Base-by-base conservation (phyloP, 2,113 vertebrate species). In the Dendropsophus ebraccatus region DNA sequence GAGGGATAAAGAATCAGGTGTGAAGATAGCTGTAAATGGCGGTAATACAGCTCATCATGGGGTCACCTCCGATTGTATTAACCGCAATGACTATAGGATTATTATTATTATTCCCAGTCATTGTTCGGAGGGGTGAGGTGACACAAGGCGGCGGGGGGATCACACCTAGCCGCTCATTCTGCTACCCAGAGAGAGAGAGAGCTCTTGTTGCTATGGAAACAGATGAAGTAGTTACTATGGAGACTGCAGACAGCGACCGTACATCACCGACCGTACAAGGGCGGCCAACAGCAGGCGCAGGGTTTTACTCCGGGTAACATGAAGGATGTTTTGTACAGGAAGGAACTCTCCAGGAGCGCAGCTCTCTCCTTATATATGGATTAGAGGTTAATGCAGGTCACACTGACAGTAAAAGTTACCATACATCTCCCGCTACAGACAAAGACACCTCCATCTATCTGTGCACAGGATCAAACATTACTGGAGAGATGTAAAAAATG, bases 221-320 rank as follows among this genome's bases (percentile, higher is more conserved):
- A 77, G 30, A 78, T 85, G 28, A 85, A 67, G 73, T 65, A 45
- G 83, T 85, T 85, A 32, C 74, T 73, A 78, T 77, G 72, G 83
- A 67, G 45, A 85, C 54, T 77, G 70, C 35, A 76, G 82, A 58
- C 70, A 60, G 73, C 72, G 32, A 45, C 73, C 73, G 54, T 85
- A 67, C 41, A 77, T 85, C 72, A 84, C 25, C 5, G n/a, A 75
- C 2, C 30, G 10, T n/a, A 62, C 7, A n/a, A 32, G 10, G 32
- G 28, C 19, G 52, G 32, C 65, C 52, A 58, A 75, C 49, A 37
- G 47, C 19, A 76, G 1, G 17, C 13, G n/a, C n/a, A n/a, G n/a
- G n/a, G n/a, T n/a, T n/a, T n/a, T n/a, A n/a, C n/a, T n/a, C n/a
- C n/a, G n/a, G 65, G 28, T 30, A 69, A 50, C n/a, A 78, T 56